These are phyloP conservation scores for Nebria salina DNA, from an alignment of 2,888 invertebrate genomes.

Conservation along the genomic window DNA sequence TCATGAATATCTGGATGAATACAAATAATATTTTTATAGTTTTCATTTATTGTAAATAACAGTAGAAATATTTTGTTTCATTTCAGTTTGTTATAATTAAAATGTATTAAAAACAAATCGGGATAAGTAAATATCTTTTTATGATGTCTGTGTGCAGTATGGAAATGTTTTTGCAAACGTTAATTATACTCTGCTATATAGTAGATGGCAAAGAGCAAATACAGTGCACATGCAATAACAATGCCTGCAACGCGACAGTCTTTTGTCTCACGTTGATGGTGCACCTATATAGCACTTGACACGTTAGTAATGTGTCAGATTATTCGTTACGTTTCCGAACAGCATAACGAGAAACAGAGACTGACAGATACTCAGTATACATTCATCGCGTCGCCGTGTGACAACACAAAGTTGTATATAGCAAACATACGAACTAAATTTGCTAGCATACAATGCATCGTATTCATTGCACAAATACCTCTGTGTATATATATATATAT, in stretches of 20 bases:
- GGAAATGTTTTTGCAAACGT: neutral
- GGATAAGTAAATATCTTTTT: too few relatives aligned
- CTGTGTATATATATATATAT: neutral
- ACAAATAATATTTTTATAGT: too few relatives aligned
- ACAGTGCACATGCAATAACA: neutral
- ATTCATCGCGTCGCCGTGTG: neutral
- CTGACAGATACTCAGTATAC: neutral
- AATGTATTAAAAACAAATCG: too few relatives aligned
- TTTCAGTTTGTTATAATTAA: too few relatives aligned
- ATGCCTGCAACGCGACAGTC: neutral
- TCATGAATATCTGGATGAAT: too few relatives aligned
- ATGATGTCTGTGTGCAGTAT: neutral
- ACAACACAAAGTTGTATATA: neutral
- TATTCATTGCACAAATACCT: neutral
- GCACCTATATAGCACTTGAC: neutral
- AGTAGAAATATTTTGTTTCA: too few relatives aligned
- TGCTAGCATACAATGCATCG: neutral
- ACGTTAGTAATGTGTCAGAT: conserved; percentile 1
- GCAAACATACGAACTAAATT: neutral
- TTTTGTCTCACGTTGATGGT: neutral
- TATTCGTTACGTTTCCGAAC: neutral
- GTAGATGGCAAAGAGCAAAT: neutral
- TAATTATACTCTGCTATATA: neutral
- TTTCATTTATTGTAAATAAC: too few relatives aligned
- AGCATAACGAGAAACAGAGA: neutral